Base-by-base conservation (phyloP, 2,888 invertebrate genomes). In the Congeria kusceri region DNA sequence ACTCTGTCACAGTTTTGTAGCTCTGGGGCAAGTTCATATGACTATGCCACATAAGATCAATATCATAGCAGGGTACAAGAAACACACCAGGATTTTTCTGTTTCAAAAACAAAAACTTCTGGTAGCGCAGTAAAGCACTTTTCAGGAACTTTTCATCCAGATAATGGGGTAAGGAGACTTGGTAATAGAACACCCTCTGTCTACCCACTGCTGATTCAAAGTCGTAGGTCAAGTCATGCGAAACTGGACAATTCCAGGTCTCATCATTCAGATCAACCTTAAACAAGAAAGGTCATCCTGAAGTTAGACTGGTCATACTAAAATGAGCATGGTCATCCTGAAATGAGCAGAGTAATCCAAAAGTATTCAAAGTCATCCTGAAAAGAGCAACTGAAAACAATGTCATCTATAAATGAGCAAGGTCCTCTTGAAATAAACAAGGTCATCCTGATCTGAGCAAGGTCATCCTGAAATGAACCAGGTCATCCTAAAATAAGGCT, bases 21-120 rank as follows among this genome's bases (percentile, higher is more conserved):
- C 72, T 78, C 9, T 70, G 15, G 0, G 93, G 92, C 67, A 91
- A 89, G 23, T 94, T 91, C 88, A 94, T 94, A 87, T 94, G 94
- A 0, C 94, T 90, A 84, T 94, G 94, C 94, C 94, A 94, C 29
- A 94, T 90, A 29, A 94, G 85, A 77, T 94, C 94, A 74, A 94
- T 94, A 84, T 94, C 94, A 86, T 94, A 94, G 85, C 94, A 94
- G 0, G 94, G 94, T 20, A 94, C 94, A n/a, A 94, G 85, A 80
- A 94, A 94, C 72, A 91, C 91, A 46, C 92, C 91, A 7, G 93
- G 91, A 81, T 94, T 90, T 9, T 88, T 89, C 64, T 90, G 89
- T 86, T 94, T 94, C 46, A 94, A 86, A 68, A 91, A 87, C 25
- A 94, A 86, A 82, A 93, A 94, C 83, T 93, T 93, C 70, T 90